Conservation (phyloP, 2,888 invertebrate genomes). For the Caenorhabditis sp. region DNA sequence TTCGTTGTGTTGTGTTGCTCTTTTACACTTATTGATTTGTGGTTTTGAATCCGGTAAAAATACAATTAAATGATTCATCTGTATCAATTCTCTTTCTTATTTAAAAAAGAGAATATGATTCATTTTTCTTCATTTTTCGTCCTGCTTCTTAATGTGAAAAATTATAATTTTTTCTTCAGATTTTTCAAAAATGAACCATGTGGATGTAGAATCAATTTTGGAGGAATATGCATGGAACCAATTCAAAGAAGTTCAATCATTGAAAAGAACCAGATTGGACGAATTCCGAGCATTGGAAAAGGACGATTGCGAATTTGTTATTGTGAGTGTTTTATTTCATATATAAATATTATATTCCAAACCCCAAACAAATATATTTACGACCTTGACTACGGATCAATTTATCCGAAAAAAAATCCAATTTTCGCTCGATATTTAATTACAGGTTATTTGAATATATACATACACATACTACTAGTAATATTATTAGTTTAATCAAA, state of each 20-base stretch:
- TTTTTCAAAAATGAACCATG: conserved; percentile 50
- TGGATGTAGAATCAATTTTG: conserved; percentile 68
- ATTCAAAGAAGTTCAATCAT: conserved; percentile 63
- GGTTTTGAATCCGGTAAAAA: neutral
- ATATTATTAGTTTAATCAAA: neutral
- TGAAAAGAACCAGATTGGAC: conserved; percentile 64
- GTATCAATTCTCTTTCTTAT: neutral
- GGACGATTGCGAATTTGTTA: conserved; percentile 68
- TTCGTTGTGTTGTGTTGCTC: neutral
- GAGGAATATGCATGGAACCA: conserved; percentile 70
- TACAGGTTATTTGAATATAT: neutral
- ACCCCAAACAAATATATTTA: neutral
- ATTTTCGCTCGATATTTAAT: neutral
- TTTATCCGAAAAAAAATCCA: neutral
- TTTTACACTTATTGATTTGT: neutral
- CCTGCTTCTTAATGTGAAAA: too few species aligned
- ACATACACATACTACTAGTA: neutral
- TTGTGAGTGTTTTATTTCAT: conserved; percentile 54
- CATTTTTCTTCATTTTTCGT: too few species aligned
- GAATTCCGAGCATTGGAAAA: conserved; percentile 66
- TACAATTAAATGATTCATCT: neutral
- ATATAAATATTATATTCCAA: neutral
- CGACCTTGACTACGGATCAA: neutral
- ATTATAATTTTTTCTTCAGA: conserved; percentile 5
- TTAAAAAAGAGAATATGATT: neutral